These are phyloP conservation scores for Caenorhabditis imperialis DNA, from an alignment of 2,888 invertebrate genomes.

Conservation along the genomic window DNA sequence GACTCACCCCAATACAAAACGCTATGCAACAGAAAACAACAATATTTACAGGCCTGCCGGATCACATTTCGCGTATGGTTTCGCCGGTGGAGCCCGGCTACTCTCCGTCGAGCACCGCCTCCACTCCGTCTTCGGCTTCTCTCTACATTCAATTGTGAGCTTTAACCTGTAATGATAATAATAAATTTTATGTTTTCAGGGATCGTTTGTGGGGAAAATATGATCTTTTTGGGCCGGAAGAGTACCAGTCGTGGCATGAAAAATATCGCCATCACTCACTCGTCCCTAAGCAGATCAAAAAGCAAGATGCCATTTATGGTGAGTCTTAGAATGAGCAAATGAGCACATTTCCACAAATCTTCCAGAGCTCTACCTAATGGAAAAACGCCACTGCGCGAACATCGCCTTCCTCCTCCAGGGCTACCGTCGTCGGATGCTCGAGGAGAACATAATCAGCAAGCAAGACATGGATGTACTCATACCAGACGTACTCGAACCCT, in stretches of 20 bases:
- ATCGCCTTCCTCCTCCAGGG: conserved; percentile 67
- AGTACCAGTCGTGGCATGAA: conserved; percentile 66
- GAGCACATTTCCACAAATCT: neutral
- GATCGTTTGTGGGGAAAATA: conserved; percentile 55
- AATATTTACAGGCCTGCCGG: conserved; percentile 54
- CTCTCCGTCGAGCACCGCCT: conserved; percentile 8
- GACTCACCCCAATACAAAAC: neutral
- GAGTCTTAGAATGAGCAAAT: neutral
- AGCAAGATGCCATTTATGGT: conserved; percentile 69
- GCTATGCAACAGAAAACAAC: neutral
- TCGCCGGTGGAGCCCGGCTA: conserved; percentile 17
- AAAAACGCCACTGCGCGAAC: conserved; percentile 66
- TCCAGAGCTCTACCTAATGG: conserved; percentile 63
- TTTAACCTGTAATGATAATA: too few species aligned
- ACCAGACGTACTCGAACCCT: conserved; percentile 75
- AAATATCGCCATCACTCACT: conserved; percentile 60
- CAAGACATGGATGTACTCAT: conserved; percentile 62
- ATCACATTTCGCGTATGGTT: conserved; percentile 56
- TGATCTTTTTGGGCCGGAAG: conserved; percentile 56
- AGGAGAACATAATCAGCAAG: conserved; percentile 57
- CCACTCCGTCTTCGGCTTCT: conserved; percentile 4
- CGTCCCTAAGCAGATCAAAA: conserved; percentile 58
- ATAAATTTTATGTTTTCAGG: too few species aligned
- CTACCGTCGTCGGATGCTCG: conserved; percentile 62
- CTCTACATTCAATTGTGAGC: conserved; percentile 31